These are phyloP conservation scores for Chouioia cunea DNA, from an alignment of 2,888 invertebrate genomes.

Conservation along the genomic window DNA sequence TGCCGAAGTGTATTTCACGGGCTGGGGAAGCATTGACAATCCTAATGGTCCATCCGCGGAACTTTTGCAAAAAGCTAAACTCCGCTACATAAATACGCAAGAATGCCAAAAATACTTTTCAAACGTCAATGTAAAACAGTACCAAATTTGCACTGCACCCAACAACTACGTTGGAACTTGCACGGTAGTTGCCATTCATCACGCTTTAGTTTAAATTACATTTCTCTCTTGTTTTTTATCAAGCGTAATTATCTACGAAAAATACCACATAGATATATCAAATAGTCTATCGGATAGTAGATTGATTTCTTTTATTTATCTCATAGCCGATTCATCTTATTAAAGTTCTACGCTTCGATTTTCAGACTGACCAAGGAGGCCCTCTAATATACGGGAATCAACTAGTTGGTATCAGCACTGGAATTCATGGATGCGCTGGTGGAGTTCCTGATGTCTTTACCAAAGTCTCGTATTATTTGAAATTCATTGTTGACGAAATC, in stretches of 20 bases:
- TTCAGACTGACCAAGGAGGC: constrained; percentile 20
- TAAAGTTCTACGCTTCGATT: not conserved
- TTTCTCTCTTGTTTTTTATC: too few species aligned
- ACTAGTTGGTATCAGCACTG: constrained; percentile 18
- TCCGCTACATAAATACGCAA: constrained; percentile 3
- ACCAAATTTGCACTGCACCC: constrained; percentile 17
- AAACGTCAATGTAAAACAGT: not conserved
- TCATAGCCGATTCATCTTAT: too few species aligned
- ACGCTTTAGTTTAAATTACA: too few species aligned
- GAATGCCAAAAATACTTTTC: constrained; percentile 19
- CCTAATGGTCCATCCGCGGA: constrained; percentile 41
- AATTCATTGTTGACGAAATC: constrained; percentile 45
- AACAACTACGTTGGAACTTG: constrained; percentile 18
- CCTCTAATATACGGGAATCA: constrained; percentile 11
- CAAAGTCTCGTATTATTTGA: constrained; percentile 33
- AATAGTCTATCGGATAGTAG: too few species aligned
- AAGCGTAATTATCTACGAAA: too few species aligned
- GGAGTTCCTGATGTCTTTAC: constrained; percentile 24
- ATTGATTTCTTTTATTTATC: too few species aligned
- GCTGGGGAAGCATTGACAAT: constrained; percentile 7
- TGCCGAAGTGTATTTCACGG: not conserved
- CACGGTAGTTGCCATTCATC: constrained; percentile 1
- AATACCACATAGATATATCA: too few species aligned
- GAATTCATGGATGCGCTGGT: constrained; percentile 8
- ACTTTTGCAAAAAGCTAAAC: constrained; percentile 25